Percentiles rank a stretch among this genome's conserved stretches.
phyloP scores from a whole-genome alignment of 2,797 vertebrate species.

The Podarcis lilfordi region DNA sequence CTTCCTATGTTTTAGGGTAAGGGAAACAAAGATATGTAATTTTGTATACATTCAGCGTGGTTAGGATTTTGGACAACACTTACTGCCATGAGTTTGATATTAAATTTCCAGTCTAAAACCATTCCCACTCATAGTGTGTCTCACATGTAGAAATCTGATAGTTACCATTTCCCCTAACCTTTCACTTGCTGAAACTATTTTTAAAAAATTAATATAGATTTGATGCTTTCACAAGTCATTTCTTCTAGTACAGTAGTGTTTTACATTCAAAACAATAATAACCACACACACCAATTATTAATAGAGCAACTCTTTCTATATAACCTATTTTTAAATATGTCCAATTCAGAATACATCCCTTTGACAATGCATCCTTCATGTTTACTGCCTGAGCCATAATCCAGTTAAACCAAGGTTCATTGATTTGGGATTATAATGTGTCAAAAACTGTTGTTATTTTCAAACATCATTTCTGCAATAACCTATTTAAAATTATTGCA shows the following conservation, averaged over 20 bases:
- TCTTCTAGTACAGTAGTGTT: conserved; percentile 27
- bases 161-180: not conserved
- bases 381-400: not conserved
- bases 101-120: conserved; percentile 10
- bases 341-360: conserved; percentile 24
- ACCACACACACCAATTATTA: not conserved
- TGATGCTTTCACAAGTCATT: conserved; percentile 23
- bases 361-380: not conserved
- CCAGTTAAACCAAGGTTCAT: not conserved
- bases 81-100: not conserved
- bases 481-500: not conserved
- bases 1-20: not conserved
- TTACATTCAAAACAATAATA: conserved; percentile 36
- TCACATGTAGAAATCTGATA: conserved; percentile 5
- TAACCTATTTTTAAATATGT: not conserved
- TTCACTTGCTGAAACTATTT: conserved; percentile 14
- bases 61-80: not conserved
- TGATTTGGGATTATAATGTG: not conserved
- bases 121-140: conserved; percentile 50
- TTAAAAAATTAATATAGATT: not conserved
- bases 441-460: not conserved
- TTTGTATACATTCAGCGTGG: not conserved
- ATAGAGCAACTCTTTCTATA: conserved; percentile 27
- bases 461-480: not conserved
- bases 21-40: not conserved